Base-by-base conservation (phyloP, 2,888 invertebrate species). In the Tyria jacobaeae region DNA sequence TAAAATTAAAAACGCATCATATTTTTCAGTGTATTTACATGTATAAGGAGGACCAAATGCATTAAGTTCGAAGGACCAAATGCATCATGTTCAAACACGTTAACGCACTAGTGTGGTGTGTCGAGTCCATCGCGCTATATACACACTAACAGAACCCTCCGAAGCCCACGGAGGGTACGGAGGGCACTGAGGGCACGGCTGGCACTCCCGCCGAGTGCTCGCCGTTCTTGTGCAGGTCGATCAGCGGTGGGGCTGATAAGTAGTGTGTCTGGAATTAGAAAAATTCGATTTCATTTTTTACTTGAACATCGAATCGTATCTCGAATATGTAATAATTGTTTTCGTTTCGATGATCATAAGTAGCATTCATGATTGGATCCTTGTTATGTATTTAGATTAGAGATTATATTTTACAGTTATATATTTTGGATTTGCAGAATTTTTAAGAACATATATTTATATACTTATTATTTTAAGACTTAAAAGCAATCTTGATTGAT, bases 91-190 rank as follows among this genome's bases (percentile, higher is more conserved):
- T 15, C 25, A 15, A 15, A n/a, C 15, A 27, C 49, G 49, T 49
- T n/a, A 53, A 15, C n/a, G 37, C 4, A 17, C 10, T 21, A 41
- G 35, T 21, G 35, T 6, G 41, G 47, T 15, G 10, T 39, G 21
- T 17, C 14, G 54, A 44, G 58, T 39, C 27, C 52, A 31, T 50
- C 14, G 14, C 50, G 47, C 14, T 10, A 24, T 14, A 35, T 50
- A 56, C 56, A 35, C 81, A 84, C 91, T 94, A 94, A 84, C 94
- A 94, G 89, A 92, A 94, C 71, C 92, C 91, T 73, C 92, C 91
- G 88, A 94, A 94, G 83, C 94, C 94, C 70, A 92, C 94, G 73
- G 90, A 89, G 64, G 92, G 91, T 82, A 92, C 92, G 80, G 91
- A 89, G 53, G 90, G 90, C 79, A 89, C 89, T 71, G 89, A 60